Percentiles rank a stretch among this genome's conserved stretches.
Evolutionary conservation across 2,113 vertebrate genomes (phyloP).

Genomic region (Pomatostomus ruficeps): DNA sequence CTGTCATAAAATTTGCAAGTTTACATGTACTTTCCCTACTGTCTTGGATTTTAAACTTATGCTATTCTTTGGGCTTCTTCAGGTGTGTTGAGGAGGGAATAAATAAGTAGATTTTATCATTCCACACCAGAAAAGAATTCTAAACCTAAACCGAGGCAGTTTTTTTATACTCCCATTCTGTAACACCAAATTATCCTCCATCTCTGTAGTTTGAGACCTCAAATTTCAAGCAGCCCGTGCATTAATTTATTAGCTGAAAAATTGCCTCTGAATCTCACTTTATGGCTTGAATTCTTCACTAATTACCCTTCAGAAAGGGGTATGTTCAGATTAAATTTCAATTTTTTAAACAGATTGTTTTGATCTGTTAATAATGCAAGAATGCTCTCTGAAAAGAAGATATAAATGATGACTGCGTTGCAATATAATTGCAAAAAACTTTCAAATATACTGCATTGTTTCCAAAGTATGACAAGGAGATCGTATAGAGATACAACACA

Average conservation of each 20-base stretch:
- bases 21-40: neutral
- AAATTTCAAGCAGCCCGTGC: neutral
- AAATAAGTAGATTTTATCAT: neutral
- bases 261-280: neutral
- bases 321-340: neutral
- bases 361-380: neutral
- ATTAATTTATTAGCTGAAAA: neutral
- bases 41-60: neutral
- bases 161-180: neutral
- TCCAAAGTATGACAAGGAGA: neutral
- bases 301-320: neutral
- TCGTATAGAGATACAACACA: neutral
- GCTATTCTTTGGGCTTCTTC: neutral
- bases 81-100: neutral
- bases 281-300: neutral
- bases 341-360: neutral
- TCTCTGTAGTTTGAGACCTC: neutral
- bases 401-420: neutral
- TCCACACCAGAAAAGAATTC: neutral
- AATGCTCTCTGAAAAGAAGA: neutral
- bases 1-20: neutral
- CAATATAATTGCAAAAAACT: neutral
- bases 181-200: neutral
- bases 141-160: neutral
- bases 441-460: neutral